Evolutionary conservation across 2,113 vertebrate species (phyloP).

Genomic region (Pseudonaja textilis): DNA sequence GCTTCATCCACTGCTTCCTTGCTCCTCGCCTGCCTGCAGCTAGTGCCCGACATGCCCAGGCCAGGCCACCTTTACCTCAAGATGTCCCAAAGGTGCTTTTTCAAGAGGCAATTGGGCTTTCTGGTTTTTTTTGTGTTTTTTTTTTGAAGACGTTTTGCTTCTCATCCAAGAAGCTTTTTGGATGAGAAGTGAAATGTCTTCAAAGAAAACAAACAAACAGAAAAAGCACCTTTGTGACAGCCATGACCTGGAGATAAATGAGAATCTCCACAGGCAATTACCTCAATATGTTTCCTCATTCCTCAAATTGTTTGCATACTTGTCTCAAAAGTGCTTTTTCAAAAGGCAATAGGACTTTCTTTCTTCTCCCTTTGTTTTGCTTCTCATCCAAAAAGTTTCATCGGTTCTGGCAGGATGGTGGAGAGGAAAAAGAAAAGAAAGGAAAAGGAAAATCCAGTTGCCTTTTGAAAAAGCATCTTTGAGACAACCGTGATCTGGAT

Average conservation of each 20-base stretch:
- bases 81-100: background rate
- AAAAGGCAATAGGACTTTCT: background rate
- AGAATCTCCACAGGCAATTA: background rate
- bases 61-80: background rate
- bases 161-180: too few species aligned
- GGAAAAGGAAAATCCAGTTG: too few species aligned
- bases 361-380: background rate
- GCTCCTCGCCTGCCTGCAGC: background rate
- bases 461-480: background rate
- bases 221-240: too few species aligned
- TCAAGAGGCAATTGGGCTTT: background rate
- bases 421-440: background rate
- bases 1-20: background rate
- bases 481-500: background rate
- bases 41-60: background rate
- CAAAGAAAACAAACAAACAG: too few species aligned
- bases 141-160: too few species aligned
- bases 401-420: background rate
- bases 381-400: background rate
- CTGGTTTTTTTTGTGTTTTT: background rate
- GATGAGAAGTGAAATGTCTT: too few species aligned
- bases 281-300: background rate
- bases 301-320: background rate
- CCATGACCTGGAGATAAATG: too few species aligned
- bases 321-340: background rate